A percentile compares a stretch with the other conserved stretches of the same genome.
These are phyloP conservation scores for Pygoscelis adeliae DNA, from an alignment of 2,113 vertebrate genomes.

Conservation along the genomic window DNA sequence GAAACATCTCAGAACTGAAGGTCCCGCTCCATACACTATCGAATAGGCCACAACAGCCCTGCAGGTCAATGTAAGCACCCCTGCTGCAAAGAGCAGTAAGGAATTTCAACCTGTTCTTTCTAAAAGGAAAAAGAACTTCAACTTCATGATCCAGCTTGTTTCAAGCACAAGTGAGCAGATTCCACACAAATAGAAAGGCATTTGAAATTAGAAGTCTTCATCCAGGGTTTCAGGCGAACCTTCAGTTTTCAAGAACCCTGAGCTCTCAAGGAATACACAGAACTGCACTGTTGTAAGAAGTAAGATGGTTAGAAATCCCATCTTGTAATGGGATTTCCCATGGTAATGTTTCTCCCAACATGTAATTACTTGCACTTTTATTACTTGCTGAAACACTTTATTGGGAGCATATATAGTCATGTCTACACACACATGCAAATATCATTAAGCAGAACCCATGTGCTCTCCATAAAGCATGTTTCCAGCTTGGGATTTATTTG, in stretches of 20 bases:
- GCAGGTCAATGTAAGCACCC: rapidly evolving
- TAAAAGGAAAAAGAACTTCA: not conserved
- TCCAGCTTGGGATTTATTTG: not conserved
- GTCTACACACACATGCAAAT: not conserved
- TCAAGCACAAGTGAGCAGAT: not conserved
- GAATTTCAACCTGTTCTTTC: not conserved
- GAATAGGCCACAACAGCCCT: not conserved
- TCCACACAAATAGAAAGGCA: not conserved
- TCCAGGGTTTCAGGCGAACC: not conserved
- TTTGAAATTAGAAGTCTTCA: not conserved
- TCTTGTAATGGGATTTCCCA: not conserved
- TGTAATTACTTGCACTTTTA: not conserved
- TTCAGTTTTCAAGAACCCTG: not conserved
- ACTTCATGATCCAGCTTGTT: not conserved
- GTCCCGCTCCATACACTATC: rapidly evolving
- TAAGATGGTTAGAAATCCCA: not conserved
- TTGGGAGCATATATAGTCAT: not conserved
- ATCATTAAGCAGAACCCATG: not conserved
- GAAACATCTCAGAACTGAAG: not conserved
- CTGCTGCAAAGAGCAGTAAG: not conserved
- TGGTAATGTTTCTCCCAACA: no score
- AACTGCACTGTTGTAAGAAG: not conserved
- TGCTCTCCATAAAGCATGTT: not conserved
- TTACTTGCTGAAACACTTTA: not conserved
- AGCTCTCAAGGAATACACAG: not conserved